Base-by-base conservation (phyloP, 2,113 vertebrate species). In the Pelodiscus sinensis region DNA sequence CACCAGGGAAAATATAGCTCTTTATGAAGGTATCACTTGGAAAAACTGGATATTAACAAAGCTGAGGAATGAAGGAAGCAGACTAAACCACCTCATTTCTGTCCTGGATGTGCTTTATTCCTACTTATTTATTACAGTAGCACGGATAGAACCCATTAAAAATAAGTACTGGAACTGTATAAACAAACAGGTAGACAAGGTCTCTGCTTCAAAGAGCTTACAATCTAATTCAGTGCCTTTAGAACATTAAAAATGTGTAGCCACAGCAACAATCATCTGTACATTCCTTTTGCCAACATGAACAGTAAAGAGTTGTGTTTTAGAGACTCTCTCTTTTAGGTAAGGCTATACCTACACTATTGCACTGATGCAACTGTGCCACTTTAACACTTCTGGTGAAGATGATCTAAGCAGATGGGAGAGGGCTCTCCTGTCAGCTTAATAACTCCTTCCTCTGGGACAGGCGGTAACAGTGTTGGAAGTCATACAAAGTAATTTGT, bases 251-350 rank as follows among this genome's bases (percentile, higher is more conserved):
- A 75, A 75, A 77, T 15, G 24, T 44, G 13, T 77, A 44, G 24
- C 22, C 11, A 25, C 73, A 77, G 38, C 35, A 54, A 27, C 25
- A 25, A 77, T 27, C 38, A 50, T 77, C 11, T 50, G 44, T 27
- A 77, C 73, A 24, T 77, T 77, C 24, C 73, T 44, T 77, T 77
- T 50, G 38, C 73, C 73, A 21, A 15, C 10, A 14, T 13, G 73
- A 50, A 5, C 24, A 50, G 13, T 12, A 73, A 21, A 75, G 10
- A 27, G 38, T 35, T 86, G 60, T 62, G 90, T 83, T 85, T 55
- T 86, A 91, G 52, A 81, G 12, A 2, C 0, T 0, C 19, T 54
- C 2, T 60, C n/a, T 85, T 51, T 58, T 27, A 38, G 19, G 35
- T 55, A 52, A 71, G n/a, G 65, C n/a, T n/a, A n/a, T n/a, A 31